Percentiles rank a stretch among this genome's conserved stretches.
These are phyloP conservation scores for Vesta saturnalis DNA, from an alignment of 2,888 invertebrate species.

Conservation along the genomic window DNA sequence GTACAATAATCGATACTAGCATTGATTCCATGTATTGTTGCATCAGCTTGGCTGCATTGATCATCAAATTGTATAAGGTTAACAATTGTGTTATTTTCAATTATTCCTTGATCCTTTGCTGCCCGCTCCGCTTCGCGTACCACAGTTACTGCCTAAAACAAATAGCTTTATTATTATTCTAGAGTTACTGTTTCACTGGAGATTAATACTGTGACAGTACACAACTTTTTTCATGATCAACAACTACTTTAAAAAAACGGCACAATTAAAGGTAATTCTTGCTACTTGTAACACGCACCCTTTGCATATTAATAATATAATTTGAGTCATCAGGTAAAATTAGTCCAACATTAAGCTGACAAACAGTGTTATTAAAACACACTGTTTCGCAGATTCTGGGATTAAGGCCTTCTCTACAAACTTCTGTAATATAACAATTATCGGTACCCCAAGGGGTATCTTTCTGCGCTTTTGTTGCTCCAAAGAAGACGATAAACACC, in stretches of 20 bases:
- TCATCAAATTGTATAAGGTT: constrained; percentile 75
- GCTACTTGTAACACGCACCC: constrained; percentile 55
- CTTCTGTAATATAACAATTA: constrained; percentile 18
- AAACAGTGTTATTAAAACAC: constrained; percentile 62
- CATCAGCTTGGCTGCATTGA: constrained; percentile 77
- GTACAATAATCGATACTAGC: constrained; percentile 76
- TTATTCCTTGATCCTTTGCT: constrained; percentile 63
- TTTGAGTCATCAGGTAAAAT: constrained; percentile 70
- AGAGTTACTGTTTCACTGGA: too few relatives aligned
- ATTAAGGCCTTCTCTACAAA: constrained; percentile 28
- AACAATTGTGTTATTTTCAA: constrained; percentile 70
- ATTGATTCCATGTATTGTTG: constrained; percentile 77
- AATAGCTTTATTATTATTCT: constrained; percentile 27
- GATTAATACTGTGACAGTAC: too few relatives aligned
- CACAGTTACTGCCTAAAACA: constrained; percentile 68
- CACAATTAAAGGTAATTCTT: neutral
- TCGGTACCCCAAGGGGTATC: constrained; percentile 23
- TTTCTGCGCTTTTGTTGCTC: constrained; percentile 17
- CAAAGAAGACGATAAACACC: constrained; percentile 32
- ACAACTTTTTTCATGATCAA: constrained; percentile 19
- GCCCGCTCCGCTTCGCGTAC: constrained; percentile 70
- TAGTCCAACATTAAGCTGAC: constrained; percentile 73
- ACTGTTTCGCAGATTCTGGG: constrained; percentile 36
- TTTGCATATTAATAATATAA: constrained; percentile 64
- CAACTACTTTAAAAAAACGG: constrained; percentile 21